Evolutionary conservation across 2,888 invertebrate species (phyloP).

Genomic region (Pantelozetes paolii): DNA sequence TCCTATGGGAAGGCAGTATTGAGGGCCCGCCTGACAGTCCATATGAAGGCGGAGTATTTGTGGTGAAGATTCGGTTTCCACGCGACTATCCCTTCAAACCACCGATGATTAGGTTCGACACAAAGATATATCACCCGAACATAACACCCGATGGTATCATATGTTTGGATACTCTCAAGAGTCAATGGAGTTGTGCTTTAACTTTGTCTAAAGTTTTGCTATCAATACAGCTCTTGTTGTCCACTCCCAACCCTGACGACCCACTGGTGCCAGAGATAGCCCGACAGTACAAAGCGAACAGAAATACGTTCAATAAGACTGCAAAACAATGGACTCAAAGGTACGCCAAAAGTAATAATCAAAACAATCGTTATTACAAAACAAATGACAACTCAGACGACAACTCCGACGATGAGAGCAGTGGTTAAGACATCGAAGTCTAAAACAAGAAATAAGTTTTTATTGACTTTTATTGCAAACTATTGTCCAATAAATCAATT

Average conservation of each 20-base stretch:
- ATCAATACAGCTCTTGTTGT: not conserved
- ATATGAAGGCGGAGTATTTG: not conserved
- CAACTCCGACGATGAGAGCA: too few relatives aligned
- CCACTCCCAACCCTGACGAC: not conserved
- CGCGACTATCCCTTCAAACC: not conserved
- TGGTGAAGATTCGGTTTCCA: not conserved
- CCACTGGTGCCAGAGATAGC: not conserved
- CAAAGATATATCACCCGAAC: not conserved
- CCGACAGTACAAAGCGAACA: not conserved
- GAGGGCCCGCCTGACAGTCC: not conserved
- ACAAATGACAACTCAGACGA: too few relatives aligned
- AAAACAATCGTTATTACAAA: too few relatives aligned
- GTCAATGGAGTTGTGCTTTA: not conserved
- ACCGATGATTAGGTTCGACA: not conserved
- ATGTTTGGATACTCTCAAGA: slow-evolving; percentile 8
- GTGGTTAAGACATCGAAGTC: too few relatives aligned
- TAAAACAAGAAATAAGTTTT: too few relatives aligned
- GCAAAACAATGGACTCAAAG: not conserved
- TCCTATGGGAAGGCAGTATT: not conserved
- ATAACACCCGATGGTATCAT: not conserved
- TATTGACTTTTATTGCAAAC: too few relatives aligned
- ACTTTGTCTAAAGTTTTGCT: not conserved
- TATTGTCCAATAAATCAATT: too few relatives aligned
- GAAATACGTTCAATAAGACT: not conserved
- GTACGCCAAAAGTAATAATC: not conserved